Evolutionary conservation across 1,140 invertebrate species (phyloP), one percentile per base, ranked within the genome.

Genomic region (Zaprionus camerounensis): DNA sequence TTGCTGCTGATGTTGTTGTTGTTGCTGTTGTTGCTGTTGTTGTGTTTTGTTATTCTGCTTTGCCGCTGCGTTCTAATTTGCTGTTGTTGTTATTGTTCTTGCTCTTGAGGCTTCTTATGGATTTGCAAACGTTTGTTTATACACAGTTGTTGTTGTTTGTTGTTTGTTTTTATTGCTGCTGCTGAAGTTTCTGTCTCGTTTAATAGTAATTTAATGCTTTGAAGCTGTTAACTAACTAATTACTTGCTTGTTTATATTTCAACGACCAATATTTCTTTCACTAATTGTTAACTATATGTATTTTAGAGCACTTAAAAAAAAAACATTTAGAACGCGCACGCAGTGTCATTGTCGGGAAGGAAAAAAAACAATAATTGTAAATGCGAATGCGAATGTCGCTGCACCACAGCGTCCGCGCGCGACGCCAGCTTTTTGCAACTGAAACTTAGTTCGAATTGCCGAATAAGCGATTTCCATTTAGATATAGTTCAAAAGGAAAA

Each of bases 81-180:
- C 26, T 49, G 13, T 66, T 71, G 36, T 76, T 71, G 59, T 58
- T 71, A 49, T 71, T 44, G 46, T 34, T 36, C 41, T 59, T 59
- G 55, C 67, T 74, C 51, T 57, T 64, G 38, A 64, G 49, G 38
- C 38, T 51, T 74, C 68, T 75, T 75, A 75, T 75, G 67, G 66
- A 65, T 76, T 76, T 76, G 53, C 68, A 58, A 34, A 66, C 44
- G 62, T 76, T 72, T 76, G 74, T 76, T 76, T 76, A 76, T 72
- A 65, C 31, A 44, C 57, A 36, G 36, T 41, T 62, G 11, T 55
- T 70, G 41, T 20, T 65, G 34, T 64, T 53, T 28, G 31, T 31
- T 20, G 41, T 17, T 46, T 46, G 41, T 46, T 46, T 17, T 46
- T 64, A 11, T 36, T 46, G 46, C 22, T 65, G 31, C 46, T 55